phyloP scores from a whole-genome alignment of 2,797 vertebrate genomes.

The Phrynocephalus guinanensis region DNA sequence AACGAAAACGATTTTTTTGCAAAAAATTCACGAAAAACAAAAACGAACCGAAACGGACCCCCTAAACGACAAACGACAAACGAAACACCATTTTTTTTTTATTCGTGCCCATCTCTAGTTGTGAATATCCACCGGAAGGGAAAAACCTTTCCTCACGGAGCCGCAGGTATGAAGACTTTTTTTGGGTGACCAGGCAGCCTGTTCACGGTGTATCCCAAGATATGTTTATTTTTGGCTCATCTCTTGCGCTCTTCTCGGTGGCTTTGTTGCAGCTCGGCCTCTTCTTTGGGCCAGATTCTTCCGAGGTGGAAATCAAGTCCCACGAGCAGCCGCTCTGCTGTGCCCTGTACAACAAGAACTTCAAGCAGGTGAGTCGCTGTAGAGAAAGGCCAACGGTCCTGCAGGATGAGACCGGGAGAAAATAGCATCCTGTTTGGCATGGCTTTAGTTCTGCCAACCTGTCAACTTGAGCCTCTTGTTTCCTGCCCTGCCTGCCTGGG shows the following conservation, averaged over 20 bases:
- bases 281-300: conserved; percentile 52
- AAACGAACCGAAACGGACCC: too few relatives aligned
- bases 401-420: not conserved
- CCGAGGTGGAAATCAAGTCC: conserved; percentile 44
- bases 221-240: not conserved
- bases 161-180: too few relatives aligned
- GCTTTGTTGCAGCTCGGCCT: conserved; percentile 66
- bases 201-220: not conserved
- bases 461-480: not conserved
- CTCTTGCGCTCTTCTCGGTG: not conserved
- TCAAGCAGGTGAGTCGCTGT: conserved; percentile 66
- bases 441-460: too few relatives aligned
- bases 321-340: conserved; percentile 53
- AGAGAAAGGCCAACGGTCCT: not conserved
- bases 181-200: not conserved
- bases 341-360: conserved; percentile 69
- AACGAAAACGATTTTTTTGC: too few relatives aligned
- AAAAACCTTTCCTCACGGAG: too few relatives aligned
- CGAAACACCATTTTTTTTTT: too few relatives aligned
- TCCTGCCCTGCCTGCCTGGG: not conserved
- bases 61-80: too few relatives aligned
- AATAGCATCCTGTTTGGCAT: not conserved
- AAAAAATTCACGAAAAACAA: too few relatives aligned
- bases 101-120: too few relatives aligned
- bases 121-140: too few relatives aligned